Conservation (phyloP, 2,888 invertebrate species). For the Lochmaea crataegi region DNA sequence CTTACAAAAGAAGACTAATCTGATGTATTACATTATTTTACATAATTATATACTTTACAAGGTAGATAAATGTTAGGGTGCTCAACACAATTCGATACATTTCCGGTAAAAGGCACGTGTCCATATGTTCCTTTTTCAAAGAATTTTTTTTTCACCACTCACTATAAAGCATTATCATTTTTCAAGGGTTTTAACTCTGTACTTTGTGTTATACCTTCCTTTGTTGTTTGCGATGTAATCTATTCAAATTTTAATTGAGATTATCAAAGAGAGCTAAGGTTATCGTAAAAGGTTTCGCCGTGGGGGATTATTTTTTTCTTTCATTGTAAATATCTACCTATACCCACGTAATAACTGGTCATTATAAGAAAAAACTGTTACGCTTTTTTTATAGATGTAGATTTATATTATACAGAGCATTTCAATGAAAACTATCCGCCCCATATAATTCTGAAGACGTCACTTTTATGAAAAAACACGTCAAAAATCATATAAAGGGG, state of each 20-base stretch:
- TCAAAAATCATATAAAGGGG: too few species aligned
- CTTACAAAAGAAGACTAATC: conserved; percentile 26
- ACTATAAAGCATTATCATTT: conserved; percentile 22
- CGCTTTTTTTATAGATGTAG: background rate
- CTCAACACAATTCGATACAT: conserved; percentile 33
- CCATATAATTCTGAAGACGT: too few species aligned
- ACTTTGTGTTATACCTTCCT: conserved; percentile 27
- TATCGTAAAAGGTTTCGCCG: conserved; percentile 21
- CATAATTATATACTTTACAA: conserved; percentile 39
- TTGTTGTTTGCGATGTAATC: conserved; percentile 35
- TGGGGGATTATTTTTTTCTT: conserved; percentile 14
- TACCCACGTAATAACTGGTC: conserved; percentile 17
- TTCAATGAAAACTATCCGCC: too few species aligned
- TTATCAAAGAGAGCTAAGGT: conserved; percentile 28
- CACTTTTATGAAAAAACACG: too few species aligned
- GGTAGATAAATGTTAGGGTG: conserved; percentile 25
- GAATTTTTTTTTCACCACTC: conserved; percentile 8
- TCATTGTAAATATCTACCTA: conserved; percentile 9
- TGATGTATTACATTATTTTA: conserved; percentile 38
- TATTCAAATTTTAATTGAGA: conserved; percentile 39
- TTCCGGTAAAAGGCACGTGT: conserved; percentile 35
- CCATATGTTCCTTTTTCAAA: conserved; percentile 30
- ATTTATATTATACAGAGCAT: too few species aligned
- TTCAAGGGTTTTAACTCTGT: conserved; percentile 30
- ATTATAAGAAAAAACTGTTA: conserved; percentile 1